phyloP scores from a whole-genome alignment of 2,888 invertebrate species.

The Erebia ligea region DNA sequence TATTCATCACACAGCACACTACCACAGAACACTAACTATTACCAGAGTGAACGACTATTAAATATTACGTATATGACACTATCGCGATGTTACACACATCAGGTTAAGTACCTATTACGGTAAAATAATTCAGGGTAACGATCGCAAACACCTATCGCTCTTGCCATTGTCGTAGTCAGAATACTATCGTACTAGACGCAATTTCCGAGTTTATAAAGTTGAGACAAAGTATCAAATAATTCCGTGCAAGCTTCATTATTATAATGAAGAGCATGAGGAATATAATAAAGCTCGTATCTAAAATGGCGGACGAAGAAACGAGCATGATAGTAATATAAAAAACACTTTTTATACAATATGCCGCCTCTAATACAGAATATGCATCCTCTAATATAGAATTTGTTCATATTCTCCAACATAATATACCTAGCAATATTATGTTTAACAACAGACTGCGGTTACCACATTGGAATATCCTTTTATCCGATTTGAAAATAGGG shows the following conservation, averaged over 20 bases:
- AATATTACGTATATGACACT: too few species aligned
- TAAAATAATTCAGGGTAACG: too few species aligned
- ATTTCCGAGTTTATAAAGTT: too few species aligned
- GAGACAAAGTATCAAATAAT: too few species aligned
- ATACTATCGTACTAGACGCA: too few species aligned
- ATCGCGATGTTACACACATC: too few species aligned
- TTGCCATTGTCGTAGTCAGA: too few species aligned
- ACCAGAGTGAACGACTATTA: too few species aligned
- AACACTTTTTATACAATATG: background rate
- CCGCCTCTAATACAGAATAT: background rate
- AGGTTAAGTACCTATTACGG: too few species aligned
- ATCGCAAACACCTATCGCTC: too few species aligned
- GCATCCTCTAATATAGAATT: constrained; percentile 6
- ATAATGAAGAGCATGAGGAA: background rate
- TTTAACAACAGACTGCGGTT: constrained; percentile 1
- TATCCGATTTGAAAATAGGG: constrained; percentile 34
- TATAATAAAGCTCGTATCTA: background rate
- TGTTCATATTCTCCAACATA: background rate
- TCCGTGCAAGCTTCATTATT: background rate
- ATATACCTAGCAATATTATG: background rate
- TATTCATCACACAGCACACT: too few species aligned
- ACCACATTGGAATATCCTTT: constrained; percentile 11
- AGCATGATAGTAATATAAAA: background rate
- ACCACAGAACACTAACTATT: too few species aligned
- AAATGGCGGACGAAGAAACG: background rate